Conservation (phyloP, 2,888 invertebrate species). For the Lasioglossum morio region DNA sequence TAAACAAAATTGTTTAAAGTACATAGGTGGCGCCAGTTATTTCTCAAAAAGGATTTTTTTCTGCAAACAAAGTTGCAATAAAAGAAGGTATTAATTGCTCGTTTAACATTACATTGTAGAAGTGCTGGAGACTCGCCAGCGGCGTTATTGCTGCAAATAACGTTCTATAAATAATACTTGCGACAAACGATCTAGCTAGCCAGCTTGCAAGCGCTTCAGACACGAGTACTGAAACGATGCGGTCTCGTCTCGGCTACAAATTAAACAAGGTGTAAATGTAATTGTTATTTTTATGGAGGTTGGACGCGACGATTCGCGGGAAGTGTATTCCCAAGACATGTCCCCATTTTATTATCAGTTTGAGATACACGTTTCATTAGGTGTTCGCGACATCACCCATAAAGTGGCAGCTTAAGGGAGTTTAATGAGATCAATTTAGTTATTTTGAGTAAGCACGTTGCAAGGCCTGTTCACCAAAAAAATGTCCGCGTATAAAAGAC, state of each 20-base stretch:
- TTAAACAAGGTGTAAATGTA: conserved; percentile 1
- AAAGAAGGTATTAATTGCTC: conserved; percentile 62
- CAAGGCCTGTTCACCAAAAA: conserved; percentile 43
- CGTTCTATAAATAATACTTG: conserved; percentile 68
- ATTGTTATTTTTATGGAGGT: conserved; percentile 5
- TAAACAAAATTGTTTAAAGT: neutral
- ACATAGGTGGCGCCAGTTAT: neutral
- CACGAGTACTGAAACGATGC: conserved; percentile 17
- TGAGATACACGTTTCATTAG: conserved; percentile 38
- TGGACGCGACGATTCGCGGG: neutral
- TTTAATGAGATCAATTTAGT: conserved; percentile 52
- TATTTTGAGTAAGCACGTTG: conserved; percentile 26
- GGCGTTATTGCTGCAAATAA: conserved; percentile 69
- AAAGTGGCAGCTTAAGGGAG: conserved; percentile 42
- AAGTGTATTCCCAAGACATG: neutral
- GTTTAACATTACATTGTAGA: conserved; percentile 63
- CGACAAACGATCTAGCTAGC: conserved; percentile 62
- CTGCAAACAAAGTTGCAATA: conserved; percentile 9
- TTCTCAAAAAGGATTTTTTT: neutral
- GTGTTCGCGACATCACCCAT: conserved; percentile 13
- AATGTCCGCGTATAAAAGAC: conserved; percentile 40
- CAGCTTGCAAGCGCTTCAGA: conserved; percentile 48
- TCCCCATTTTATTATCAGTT: conserved; percentile 34
- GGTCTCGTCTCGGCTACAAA: neutral
- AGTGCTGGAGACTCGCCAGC: conserved; percentile 62